phyloP scores from a whole-genome alignment of 2,888 invertebrate genomes.

The Drosophila kuntzei region DNA sequence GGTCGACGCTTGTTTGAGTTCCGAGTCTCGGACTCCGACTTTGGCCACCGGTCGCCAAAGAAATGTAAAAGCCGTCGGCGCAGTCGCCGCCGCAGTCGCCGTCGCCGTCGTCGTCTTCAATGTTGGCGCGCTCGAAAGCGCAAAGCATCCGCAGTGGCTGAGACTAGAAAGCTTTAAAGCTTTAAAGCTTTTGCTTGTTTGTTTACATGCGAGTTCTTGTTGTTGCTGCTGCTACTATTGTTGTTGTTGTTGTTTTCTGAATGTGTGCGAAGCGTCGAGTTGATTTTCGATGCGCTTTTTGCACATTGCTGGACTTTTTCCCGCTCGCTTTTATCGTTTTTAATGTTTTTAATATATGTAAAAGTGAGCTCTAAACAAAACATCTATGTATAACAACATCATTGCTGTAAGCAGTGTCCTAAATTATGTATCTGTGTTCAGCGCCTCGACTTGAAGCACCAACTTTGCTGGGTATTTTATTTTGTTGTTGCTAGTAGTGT shows the following conservation, averaged over 20 bases:
- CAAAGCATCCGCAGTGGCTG: constrained; percentile 28
- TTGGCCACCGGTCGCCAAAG: constrained; percentile 59
- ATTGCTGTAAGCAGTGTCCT: too few relatives aligned
- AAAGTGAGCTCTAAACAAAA: too few relatives aligned
- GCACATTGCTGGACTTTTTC: constrained; percentile 62
- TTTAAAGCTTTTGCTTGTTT: constrained; percentile 45
- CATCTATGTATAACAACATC: too few relatives aligned
- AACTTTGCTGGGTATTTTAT: too few relatives aligned
- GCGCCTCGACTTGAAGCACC: too few relatives aligned
- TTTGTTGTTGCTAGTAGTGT: too few relatives aligned
- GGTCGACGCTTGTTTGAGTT: constrained; percentile 83
- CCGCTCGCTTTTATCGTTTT: constrained; percentile 2
- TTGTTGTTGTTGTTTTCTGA: constrained; percentile 12
- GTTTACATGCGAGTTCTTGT: constrained; percentile 30
- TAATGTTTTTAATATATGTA: background rate
- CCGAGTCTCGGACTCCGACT: constrained; percentile 38
- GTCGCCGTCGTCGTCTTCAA: background rate
- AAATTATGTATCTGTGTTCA: too few relatives aligned
- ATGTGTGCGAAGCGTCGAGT: constrained; percentile 24
- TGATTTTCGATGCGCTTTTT: constrained; percentile 70
- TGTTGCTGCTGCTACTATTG: constrained; percentile 9
- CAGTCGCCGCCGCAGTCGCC: background rate
- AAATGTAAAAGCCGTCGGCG: constrained; percentile 65
- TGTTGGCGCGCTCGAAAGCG: constrained; percentile 39
- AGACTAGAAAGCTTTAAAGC: constrained; percentile 57